Base-by-base conservation (phyloP, 2,113 vertebrate genomes). In the Neomonachus schauinslandi region DNA sequence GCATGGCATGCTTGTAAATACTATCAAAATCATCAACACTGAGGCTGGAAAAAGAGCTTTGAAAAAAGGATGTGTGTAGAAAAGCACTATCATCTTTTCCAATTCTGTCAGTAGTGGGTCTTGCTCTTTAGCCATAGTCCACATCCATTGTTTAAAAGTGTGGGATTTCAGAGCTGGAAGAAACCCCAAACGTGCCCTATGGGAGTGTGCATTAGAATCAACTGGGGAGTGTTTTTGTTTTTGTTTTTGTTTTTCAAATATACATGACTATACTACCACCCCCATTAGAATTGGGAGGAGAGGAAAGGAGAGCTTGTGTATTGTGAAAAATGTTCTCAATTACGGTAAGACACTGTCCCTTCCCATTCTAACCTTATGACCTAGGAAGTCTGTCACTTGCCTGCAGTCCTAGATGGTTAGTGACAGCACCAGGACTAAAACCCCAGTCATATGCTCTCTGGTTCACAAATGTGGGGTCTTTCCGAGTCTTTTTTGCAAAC, bases 281-380 rank as follows among this genome's bases (percentile, higher is more conserved):
- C 5, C 7, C 12, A 5, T 24, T 94, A 67, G 36, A 88, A n/a
- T 76, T 93, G 88, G 18, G 49, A 94, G 31, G 63, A 33, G 31
- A 79, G 24, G 22, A 16, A 87, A 63, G 8, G 22, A 95, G 10
- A 82, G 7, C 18, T 0, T 39, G 6, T 63, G 7, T 36, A 36
- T 80, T 85, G 67, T 74, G 85, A 82, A 71, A 90, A 89, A 39
- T 42, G 33, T 95, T 74, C 83, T 76, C 55, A 69, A 12, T 81
- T 85, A 55, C 16, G 1, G 5, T 55, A 81, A 55, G 53, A 53
- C 24, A 55, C 53, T 7, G 6, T 82, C 22, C 14, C 18, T 61
- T 85, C 8, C 26, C 36, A 16, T 55, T 77, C 31, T 95, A 76
- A 95, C 59, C 42, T 71, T 91, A 71, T n/a, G 76, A 39, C 24